Conservation (phyloP, 2,888 invertebrate species). For the Chymomyza amoena region DNA sequence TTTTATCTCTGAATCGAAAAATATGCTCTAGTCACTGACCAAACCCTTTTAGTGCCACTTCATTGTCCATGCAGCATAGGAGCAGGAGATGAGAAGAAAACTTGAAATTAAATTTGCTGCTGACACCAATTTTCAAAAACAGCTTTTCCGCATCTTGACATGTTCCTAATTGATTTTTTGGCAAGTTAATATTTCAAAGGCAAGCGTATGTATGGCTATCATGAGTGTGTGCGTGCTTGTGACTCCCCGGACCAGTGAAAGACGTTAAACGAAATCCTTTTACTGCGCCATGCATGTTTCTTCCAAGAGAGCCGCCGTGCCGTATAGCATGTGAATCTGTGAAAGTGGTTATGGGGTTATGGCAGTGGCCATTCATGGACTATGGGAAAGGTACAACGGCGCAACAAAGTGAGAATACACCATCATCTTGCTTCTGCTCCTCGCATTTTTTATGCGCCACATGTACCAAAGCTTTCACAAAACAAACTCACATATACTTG, state of each 20-base stretch:
- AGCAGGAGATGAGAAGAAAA: slow-evolving; percentile 13
- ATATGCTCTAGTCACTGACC: not conserved
- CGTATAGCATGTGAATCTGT: not conserved
- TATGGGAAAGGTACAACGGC: not conserved
- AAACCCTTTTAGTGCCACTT: not conserved
- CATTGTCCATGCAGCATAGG: not conserved
- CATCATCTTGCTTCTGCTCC: slow-evolving; percentile 36
- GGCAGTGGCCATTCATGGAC: slow-evolving; percentile 13
- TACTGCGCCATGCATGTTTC: slow-evolving; percentile 54
- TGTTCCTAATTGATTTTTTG: slow-evolving; percentile 75
- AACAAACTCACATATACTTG: slow-evolving; percentile 44
- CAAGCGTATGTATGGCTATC: slow-evolving; percentile 19
- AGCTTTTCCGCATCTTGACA: slow-evolving; percentile 73
- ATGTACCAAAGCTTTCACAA: slow-evolving; percentile 73
- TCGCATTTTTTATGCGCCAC: slow-evolving; percentile 68
- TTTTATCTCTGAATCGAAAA: not conserved
- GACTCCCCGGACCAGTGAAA: slow-evolving; percentile 34
- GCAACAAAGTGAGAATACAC: not conserved
- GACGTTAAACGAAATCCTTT: slow-evolving; percentile 66
- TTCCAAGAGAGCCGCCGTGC: slow-evolving; percentile 19
- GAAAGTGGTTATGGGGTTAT: not conserved
- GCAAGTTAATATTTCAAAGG: slow-evolving; percentile 74
- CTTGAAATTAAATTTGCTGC: slow-evolving; percentile 69
- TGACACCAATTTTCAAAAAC: slow-evolving; percentile 71
- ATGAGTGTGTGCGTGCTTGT: slow-evolving; percentile 35